phyloP scores from a whole-genome alignment of 2,888 invertebrate species.

The Cyclophora punctaria region DNA sequence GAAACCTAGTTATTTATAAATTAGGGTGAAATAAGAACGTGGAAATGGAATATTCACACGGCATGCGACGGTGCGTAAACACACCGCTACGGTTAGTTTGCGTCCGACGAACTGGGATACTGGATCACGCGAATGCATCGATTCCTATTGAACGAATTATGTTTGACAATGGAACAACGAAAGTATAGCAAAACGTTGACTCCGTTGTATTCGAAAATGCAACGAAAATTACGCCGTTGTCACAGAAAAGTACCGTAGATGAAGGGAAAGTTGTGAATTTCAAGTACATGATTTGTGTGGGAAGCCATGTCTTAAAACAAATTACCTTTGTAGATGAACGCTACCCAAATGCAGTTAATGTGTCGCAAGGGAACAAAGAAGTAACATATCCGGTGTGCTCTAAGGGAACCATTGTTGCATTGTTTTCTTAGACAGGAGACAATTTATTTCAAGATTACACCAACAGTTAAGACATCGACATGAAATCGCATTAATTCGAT shows the following conservation, averaged over 20 bases:
- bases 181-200: no score
- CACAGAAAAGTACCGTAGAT: no score
- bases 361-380: slow-evolving; percentile 33
- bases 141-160: slow-evolving; percentile 2
- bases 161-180: no score
- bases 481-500: slow-evolving; percentile 14
- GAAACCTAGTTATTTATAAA: slow-evolving; percentile 27
- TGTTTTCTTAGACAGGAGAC: slow-evolving; percentile 30
- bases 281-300: not conserved
- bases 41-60: slow-evolving; percentile 61
- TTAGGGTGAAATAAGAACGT: slow-evolving; percentile 38
- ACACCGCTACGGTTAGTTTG: slow-evolving; percentile 57
- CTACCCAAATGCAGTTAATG: slow-evolving; percentile 28
- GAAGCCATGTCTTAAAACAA: slow-evolving; percentile 5
- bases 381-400: slow-evolving; percentile 32
- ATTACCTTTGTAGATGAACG: slow-evolving; percentile 21
- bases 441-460: slow-evolving; percentile 39
- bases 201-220: no score
- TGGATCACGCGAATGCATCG: slow-evolving; percentile 38
- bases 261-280: no score
- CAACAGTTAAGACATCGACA: slow-evolving; percentile 35
- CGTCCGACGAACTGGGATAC: slow-evolving; percentile 40
- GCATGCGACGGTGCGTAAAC: slow-evolving; percentile 57
- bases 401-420: slow-evolving; percentile 40
- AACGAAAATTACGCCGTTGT: no score